phyloP scores from a whole-genome alignment of 2,113 vertebrate genomes.

The Myxocyprinus asiaticus region DNA sequence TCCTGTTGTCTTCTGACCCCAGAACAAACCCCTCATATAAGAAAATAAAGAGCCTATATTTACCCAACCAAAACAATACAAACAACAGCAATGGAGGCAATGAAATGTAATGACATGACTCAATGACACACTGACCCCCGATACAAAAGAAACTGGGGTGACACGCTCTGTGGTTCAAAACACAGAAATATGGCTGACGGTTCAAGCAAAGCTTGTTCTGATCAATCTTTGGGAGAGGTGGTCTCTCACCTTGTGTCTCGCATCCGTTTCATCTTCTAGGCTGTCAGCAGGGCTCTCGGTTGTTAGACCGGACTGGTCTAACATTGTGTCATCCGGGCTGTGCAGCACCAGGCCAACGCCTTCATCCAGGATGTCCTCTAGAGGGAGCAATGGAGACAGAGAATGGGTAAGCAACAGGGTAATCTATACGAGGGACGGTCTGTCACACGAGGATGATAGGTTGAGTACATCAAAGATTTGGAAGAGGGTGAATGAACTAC shows the following conservation, averaged over 20 bases:
- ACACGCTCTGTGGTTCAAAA: neutral
- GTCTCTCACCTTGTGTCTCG: conserved; percentile 65
- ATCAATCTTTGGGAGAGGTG: conserved; percentile 9
- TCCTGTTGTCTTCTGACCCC: conserved; percentile 18
- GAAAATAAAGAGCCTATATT: conserved; percentile 4
- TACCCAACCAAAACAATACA: neutral
- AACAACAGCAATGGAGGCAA: neutral
- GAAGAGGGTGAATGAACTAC: too few species aligned
- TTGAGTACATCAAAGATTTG: too few species aligned
- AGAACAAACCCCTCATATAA: neutral
- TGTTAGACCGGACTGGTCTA: conserved; percentile 49
- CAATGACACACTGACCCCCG: neutral
- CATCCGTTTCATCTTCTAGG: conserved; percentile 56
- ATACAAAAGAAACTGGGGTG: conserved; percentile 2
- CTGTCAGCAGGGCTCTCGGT: conserved; percentile 53
- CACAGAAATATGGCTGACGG: neutral
- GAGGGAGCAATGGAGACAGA: conserved; percentile 33
- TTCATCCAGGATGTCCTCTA: conserved; percentile 79
- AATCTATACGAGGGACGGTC: neutral
- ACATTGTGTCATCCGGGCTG: conserved; percentile 56
- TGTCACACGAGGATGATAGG: too few species aligned
- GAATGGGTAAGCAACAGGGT: neutral
- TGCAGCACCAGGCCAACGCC: conserved; percentile 66
- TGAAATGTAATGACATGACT: neutral
- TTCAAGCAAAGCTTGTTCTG: conserved; percentile 11